Evolutionary conservation across 2,797 vertebrate genomes (phyloP).

Genomic region (Gadopsis bispinosus): DNA sequence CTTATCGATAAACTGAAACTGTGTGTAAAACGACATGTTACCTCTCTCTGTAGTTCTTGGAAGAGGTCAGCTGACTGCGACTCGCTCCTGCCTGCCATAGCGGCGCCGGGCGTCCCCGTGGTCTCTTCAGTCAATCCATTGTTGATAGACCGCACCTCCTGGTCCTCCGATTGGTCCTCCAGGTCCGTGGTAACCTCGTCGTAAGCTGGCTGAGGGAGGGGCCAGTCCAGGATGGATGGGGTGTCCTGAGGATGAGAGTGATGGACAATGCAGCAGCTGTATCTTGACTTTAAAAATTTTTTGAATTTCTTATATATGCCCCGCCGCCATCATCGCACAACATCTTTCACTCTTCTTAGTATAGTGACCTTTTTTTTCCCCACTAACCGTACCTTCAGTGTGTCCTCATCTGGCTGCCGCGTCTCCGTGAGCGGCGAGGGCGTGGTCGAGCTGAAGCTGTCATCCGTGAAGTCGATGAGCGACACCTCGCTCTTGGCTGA

Average conservation of each 20-base stretch:
- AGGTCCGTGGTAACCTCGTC: conserved; percentile 88
- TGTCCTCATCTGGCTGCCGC: conserved; percentile 87
- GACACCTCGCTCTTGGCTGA: conserved; percentile 87
- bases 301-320: no score
- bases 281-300: no score
- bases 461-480: conserved; percentile 95
- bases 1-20: neutral
- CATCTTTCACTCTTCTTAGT: neutral
- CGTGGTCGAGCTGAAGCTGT: conserved; percentile 87
- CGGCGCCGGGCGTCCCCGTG: neutral
- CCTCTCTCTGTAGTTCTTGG: conserved; percentile 94
- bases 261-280: neutral
- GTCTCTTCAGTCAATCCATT: conserved; percentile 70
- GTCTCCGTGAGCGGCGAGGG: conserved; percentile 86
- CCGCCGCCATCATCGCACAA: no score
- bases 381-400: conserved; percentile 83
- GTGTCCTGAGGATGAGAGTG: conserved; percentile 75
- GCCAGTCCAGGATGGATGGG: conserved; percentile 92
- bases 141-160: conserved; percentile 93
- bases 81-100: conserved; percentile 60
- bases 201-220: conserved; percentile 91
- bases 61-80: conserved; percentile 94
- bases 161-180: conserved; percentile 91
- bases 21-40: conserved; percentile 11
- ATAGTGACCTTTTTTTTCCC: neutral